Evolutionary conservation across 1,140 invertebrate species (phyloP), one percentile per base, ranked within the genome.

Genomic region (Anoplolepis gracilipes): DNA sequence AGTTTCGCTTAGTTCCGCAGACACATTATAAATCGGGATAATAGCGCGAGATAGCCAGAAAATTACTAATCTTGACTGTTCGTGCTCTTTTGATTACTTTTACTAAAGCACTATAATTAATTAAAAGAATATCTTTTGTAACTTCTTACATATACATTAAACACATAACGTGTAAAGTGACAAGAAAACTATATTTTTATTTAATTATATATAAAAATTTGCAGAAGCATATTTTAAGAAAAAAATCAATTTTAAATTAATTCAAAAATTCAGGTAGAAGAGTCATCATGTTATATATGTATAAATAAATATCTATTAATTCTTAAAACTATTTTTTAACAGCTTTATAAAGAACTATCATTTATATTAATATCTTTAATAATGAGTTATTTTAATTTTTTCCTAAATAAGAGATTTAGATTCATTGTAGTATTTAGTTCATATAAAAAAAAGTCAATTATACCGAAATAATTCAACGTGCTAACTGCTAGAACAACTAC

Each of bases 11-110:
- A 73, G 28, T 72, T 82, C 1, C 16, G 8, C 42, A 59, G 53
- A 64, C 36, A 69, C 25, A 39, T n/a, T 59, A 73, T 82, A 61
- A 82, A 82, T 73, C 59, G 1, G 8, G 42, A 28, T 72, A 72
- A 42, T 46, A 46, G 13, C 65, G 10, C 16, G 22, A 19, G 22
- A 79, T 42, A 13, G 61, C 64, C 30, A 25, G 28, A 36, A 11
- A 69, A 79, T 79, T 22, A 30, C n/a, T 69, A 11, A 33, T 36
- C n/a, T 53, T 19, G 7, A 77, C 10, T 28, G 13, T 39, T 78
- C 42, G 42, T 19, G 13, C 1, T 7, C 42, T 59, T 75, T 22
- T 22, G 22, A 61, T 25, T 28, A 33, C 39, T 77, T 64, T 64
- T 16, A 64, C 49, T 13, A n/a, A 49, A 69, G n/a, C 10, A 22